Conservation (phyloP, 2,113 vertebrate species). For the Pseudopipra pipra region DNA sequence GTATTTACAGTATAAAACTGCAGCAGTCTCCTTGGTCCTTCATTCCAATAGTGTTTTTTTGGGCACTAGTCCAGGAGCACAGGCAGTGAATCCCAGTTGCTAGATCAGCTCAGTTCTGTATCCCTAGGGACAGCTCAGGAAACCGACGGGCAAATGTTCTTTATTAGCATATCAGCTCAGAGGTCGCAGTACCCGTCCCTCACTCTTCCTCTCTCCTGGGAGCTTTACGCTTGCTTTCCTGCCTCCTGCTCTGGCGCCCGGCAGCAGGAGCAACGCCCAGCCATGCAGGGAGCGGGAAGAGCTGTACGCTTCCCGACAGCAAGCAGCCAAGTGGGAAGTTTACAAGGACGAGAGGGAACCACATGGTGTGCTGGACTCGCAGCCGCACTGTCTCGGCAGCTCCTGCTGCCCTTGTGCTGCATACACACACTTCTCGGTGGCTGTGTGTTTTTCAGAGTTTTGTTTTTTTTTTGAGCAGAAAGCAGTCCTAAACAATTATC, state of each 20-base stretch:
- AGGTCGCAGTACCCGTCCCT: rapidly evolving
- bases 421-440: neutral
- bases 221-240: neutral
- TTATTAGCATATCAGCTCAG: neutral
- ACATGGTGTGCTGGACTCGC: rapidly evolving
- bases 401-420: neutral
- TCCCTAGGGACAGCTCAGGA: neutral
- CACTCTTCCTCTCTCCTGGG: neutral
- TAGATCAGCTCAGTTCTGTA: neutral
- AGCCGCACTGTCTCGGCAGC: rapidly evolving
- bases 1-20: neutral
- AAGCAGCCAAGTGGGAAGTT: neutral
- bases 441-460: neutral
- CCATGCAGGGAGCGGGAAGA: neutral
- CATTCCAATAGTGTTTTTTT: neutral
- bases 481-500: neutral
- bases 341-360: rapidly evolving
- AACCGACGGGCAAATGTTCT: neutral
- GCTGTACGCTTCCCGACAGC: neutral
- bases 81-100: neutral
- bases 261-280: neutral
- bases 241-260: neutral
- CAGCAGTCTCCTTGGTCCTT: neutral
- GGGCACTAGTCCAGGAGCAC: neutral
- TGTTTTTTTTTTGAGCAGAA: neutral